Evolutionary conservation across 2,888 invertebrate genomes (phyloP), one percentile per base, ranked within the genome.

Genomic region (Tineola bisselliella): DNA sequence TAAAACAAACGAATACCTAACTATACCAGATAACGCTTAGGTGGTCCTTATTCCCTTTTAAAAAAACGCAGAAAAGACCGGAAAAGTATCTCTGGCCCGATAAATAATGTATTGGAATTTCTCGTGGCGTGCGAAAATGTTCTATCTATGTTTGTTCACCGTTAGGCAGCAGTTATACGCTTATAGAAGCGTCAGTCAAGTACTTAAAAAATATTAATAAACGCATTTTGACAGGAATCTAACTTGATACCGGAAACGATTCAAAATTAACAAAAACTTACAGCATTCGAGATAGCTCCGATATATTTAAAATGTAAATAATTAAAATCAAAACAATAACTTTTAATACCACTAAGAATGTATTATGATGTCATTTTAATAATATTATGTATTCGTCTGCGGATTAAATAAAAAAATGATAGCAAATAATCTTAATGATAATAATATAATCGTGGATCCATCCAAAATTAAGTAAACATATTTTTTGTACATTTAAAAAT

Each of bases 91-190:
- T 72, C 70, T 72, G 70, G 69, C 66, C 65, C 68, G 70, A 83
- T 84, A 77, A 77, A 84, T 84, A 82, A 84, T 83, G 75, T 73
- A 84, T 73, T 62, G 73, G 73, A 73, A 77, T 78, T 68, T 72
- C 70, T 74, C 71, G 74, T 70, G 69, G 68, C 76, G 79, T 80
- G 84, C 76, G 80, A 83, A 82, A 78, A 77, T 70, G 71, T 65
- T 65, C 64, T 70, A 70, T 65, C 64, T 70, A 70, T 68, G 70
- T 67, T 63, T 62, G 67, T 65, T 64, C 66, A 68, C 73, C 73
- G 70, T 70, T 71, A 69, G 17, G 54, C 25, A 25, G 25, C 25
- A 6, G 25, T 25, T 25, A 25, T 25, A 25, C 25, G 25, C 4
- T 25, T 6, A 25, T 25, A 25, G 25, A 25, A 6, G 25, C 25